These are phyloP conservation scores for Melinopterus prodromus DNA, from an alignment of 2,888 invertebrate species.

Conservation along the genomic window DNA sequence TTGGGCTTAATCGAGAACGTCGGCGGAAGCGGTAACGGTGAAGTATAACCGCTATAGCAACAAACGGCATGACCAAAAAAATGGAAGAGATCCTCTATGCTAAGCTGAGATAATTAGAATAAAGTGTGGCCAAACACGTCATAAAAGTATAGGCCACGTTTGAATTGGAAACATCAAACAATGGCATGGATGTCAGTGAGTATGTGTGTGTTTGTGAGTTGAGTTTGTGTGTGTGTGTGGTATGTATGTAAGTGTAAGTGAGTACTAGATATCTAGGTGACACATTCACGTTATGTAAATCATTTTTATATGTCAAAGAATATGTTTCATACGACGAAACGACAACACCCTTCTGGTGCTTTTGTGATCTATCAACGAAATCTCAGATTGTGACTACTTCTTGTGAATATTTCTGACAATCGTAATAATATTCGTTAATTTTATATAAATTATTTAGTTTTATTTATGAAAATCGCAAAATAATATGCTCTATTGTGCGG, in stretches of 20 bases:
- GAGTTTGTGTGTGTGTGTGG: neutral
- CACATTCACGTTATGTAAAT: too few species aligned
- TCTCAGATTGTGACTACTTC: too few species aligned
- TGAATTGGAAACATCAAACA: conserved; percentile 39
- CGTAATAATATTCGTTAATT: too few species aligned
- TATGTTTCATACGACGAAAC: too few species aligned
- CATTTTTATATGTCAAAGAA: too few species aligned
- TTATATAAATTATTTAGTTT: too few species aligned
- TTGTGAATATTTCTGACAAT: too few species aligned
- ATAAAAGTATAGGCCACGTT: conserved; percentile 42
- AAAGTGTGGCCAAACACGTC: conserved; percentile 42
- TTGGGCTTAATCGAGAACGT: neutral
- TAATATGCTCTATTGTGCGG: too few species aligned
- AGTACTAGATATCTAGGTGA: conserved; percentile 1
- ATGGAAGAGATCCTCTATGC: conserved; percentile 40
- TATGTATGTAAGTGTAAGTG: conserved; percentile 7
- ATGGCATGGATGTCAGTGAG: conserved; percentile 26
- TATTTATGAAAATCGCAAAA: too few species aligned
- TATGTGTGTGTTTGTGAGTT: conserved; percentile 15
- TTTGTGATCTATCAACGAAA: too few species aligned
- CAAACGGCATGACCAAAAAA: conserved; percentile 10
- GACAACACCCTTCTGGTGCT: too few species aligned
- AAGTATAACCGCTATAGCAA: neutral
- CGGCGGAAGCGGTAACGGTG: neutral
- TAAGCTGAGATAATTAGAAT: conserved; percentile 33